Base-by-base conservation (phyloP, 2,113 vertebrate species). In the Spea multiplicata region DNA sequence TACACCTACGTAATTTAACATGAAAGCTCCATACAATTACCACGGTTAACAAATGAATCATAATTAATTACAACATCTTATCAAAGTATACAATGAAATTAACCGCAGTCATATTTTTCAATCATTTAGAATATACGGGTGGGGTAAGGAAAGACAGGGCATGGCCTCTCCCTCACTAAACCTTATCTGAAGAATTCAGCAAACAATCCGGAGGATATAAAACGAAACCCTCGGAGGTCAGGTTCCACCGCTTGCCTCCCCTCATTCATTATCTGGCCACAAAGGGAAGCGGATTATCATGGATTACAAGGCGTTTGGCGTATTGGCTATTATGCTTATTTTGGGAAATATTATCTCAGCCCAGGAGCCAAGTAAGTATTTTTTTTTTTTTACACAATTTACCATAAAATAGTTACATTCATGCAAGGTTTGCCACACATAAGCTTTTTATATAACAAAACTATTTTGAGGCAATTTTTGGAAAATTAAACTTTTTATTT, bases 161-260 rank as follows among this genome's bases (percentile, higher is more conserved):
- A 6, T 6, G 47, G 73, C 73, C 73, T 75, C 73, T 53, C 73
- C 73, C 17, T 75, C 4, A 75, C 61, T 45, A 66, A 75, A 66
- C 62, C 30, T 75, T n/a, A 44, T 75, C 14, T 5, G 3, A 75
- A 10, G 48, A n/a, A 66, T 66, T 50, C 8, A 14, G 47, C 10
- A n/a, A 53, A 48, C 12, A 75, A 30, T 49, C 48, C 30, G 10
- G 49, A 75, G 47, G 61, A 44, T 75, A 75, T 75, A 75, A 75
- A 75, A 53, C 53, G 9, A 52, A n/a, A 10, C 17, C 73, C 30
- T 61, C 8, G 3, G 48, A 8, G 47, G 13, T 13, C 17, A 3
- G 5, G 14, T 0, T 16, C 5, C 64, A 16, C 9, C 5, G 4
- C 14, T 16, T 62, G 59, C 1, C 8, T 16, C 7, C 44, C 1